A percentile compares a stretch with the other conserved stretches of the same genome.
Evolutionary conservation across 2,888 invertebrate species (phyloP).

Genomic region (Yponomeuta evonymella): DNA sequence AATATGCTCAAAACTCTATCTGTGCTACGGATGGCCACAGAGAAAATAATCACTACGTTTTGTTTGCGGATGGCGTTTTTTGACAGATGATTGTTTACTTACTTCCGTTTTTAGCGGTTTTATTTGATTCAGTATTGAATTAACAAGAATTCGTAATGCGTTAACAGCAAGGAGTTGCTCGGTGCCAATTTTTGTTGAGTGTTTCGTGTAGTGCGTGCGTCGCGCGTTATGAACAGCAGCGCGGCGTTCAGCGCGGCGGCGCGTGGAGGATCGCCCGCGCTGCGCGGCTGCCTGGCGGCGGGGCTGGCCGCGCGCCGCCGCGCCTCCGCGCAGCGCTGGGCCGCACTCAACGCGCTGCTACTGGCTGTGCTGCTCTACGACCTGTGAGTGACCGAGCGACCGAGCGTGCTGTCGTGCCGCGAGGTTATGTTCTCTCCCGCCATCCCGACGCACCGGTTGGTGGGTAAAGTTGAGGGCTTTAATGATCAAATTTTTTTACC

Average conservation of each 20-base stretch:
- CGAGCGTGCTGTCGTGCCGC: neutral
- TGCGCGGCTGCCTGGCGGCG: constrained; percentile 17
- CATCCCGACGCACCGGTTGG: neutral
- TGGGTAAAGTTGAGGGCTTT: too few relatives aligned
- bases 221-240: constrained; percentile 15
- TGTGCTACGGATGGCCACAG: too few relatives aligned
- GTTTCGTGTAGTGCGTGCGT: constrained; percentile 5
- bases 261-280: constrained; percentile 22
- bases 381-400: constrained; percentile 63
- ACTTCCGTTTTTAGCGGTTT: too few relatives aligned
- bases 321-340: constrained; percentile 77
- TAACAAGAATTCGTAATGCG: too few relatives aligned
- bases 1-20: too few relatives aligned
- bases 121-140: too few relatives aligned
- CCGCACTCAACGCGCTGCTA: constrained; percentile 71
- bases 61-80: too few relatives aligned
- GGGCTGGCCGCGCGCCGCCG: constrained; percentile 52
- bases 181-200: too few relatives aligned
- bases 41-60: too few relatives aligned
- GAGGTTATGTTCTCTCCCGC: constrained; percentile 6
- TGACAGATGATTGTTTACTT: too few relatives aligned
- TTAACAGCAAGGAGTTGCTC: too few relatives aligned
- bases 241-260: neutral
- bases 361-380: constrained; percentile 75
- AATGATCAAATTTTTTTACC: too few relatives aligned